Conservation (phyloP, 2,113 vertebrate species). For the Chrysemys picta region DNA sequence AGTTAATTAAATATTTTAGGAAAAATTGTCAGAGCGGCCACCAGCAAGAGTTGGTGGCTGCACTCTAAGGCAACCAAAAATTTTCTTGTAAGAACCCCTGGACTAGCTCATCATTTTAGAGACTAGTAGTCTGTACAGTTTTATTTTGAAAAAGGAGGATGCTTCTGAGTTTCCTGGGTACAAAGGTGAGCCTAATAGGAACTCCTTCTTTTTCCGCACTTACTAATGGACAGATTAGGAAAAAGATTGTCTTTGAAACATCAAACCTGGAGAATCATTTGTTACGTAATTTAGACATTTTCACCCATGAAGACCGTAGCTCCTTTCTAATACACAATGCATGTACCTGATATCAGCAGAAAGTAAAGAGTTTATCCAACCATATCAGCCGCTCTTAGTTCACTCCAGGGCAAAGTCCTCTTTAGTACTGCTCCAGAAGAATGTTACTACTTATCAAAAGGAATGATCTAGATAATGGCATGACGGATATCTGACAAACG, state of each 20-base stretch:
- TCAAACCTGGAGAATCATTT: neutral
- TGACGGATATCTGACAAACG: constrained; percentile 63
- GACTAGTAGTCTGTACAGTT: neutral
- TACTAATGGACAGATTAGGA: neutral
- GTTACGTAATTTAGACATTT: neutral
- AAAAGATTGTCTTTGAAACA: neutral
- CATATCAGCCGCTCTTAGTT: constrained; percentile 37
- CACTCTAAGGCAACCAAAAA: too few species aligned
- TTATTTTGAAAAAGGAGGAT: neutral
- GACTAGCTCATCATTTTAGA: neutral
- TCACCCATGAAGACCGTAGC: neutral
- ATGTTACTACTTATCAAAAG: constrained; percentile 64
- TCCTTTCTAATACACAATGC: neutral
- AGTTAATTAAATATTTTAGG: too few species aligned
- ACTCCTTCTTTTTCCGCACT: neutral
- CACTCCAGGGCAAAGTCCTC: constrained; percentile 47
- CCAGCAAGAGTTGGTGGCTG: too few species aligned
- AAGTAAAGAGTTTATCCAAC: constrained; percentile 32
- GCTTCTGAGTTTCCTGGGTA: neutral
- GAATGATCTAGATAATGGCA: constrained; percentile 66
- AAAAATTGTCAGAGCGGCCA: too few species aligned
- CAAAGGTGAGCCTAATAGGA: neutral
- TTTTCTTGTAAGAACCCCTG: too few species aligned
- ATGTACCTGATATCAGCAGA: constrained; percentile 16
- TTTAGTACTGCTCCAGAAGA: constrained; percentile 50